Percentiles rank a stretch among this genome's conserved stretches.
Conservation (phyloP, 2,113 vertebrate species). For the Hyla sarda region DNA sequence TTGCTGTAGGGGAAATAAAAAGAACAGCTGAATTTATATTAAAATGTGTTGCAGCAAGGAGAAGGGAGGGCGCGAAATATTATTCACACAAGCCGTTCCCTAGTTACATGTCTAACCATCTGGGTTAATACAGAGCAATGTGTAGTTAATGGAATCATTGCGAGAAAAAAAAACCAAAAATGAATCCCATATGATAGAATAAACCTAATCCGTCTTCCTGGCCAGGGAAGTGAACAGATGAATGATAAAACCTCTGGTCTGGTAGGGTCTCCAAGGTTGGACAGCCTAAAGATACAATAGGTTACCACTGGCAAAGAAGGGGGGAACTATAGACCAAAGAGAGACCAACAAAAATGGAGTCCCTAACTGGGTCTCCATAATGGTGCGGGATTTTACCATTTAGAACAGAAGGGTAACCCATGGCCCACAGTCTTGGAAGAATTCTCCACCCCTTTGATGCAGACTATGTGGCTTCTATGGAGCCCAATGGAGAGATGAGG, state of each 20-base stretch:
- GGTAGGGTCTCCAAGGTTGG: background rate
- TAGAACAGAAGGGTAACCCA: no score
- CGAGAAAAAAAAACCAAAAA: background rate
- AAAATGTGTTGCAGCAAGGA: conserved; percentile 38
- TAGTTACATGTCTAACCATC: conserved; percentile 53
- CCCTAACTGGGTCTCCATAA: no score
- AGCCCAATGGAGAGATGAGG: no score
- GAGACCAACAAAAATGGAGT: no score
- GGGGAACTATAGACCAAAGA: no score
- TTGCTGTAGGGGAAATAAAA: conserved; percentile 55
- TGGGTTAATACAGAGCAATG: conserved; percentile 46
- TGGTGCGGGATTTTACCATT: no score
- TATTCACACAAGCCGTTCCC: conserved; percentile 40
- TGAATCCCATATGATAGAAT: background rate
- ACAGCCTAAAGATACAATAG: background rate
- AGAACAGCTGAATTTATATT: conserved; percentile 57
- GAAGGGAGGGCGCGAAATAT: conserved; percentile 26
- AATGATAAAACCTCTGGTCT: background rate
- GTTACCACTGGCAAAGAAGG: no score
- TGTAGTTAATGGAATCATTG: conserved; percentile 44
- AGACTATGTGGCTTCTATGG: no score
- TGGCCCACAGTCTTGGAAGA: no score
- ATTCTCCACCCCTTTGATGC: no score
- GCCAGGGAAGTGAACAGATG: background rate
- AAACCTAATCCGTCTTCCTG: background rate